A percentile compares a stretch with the other conserved stretches of the same genome.
These are phyloP conservation scores for Todiramphus chloris DNA, from an alignment of 2,113 vertebrate genomes.

Conservation along the genomic window DNA sequence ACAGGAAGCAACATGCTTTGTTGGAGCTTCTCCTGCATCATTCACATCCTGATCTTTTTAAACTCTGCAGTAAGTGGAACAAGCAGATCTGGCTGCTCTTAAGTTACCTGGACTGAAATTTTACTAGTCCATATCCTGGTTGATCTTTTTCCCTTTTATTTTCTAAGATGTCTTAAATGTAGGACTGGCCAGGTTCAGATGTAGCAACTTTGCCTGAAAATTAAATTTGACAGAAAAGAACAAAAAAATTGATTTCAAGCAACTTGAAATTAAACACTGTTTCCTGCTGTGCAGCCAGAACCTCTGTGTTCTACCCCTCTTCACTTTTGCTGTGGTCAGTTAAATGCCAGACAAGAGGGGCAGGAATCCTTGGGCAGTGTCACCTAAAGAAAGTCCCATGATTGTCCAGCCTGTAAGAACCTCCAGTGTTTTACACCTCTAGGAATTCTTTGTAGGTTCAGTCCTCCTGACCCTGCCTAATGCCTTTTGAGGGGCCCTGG, in stretches of 20 bases:
- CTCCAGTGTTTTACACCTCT: not conserved
- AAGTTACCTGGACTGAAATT: not conserved
- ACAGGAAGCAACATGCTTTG: not conserved
- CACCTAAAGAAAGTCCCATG: not conserved
- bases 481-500: not conserved
- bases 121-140: not conserved
- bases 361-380: not conserved
- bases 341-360: not conserved
- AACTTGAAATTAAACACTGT: not conserved
- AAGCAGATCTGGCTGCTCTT: not conserved
- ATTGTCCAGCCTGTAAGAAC: not conserved
- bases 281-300: not conserved
- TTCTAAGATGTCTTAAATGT: not conserved
- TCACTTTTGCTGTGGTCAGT: not conserved
- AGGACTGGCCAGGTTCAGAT: not conserved
- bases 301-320: not conserved
- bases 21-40: not conserved
- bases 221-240: not conserved
- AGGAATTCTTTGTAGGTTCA: not conserved
- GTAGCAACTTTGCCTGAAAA: not conserved
- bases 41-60: not conserved
- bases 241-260: not conserved
- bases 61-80: not conserved
- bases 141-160: not conserved
- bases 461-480: not conserved